Percentiles rank a stretch among this genome's conserved stretches.
phyloP scores from a whole-genome alignment of 2,888 invertebrate species.

The Melanostoma mellinum region DNA sequence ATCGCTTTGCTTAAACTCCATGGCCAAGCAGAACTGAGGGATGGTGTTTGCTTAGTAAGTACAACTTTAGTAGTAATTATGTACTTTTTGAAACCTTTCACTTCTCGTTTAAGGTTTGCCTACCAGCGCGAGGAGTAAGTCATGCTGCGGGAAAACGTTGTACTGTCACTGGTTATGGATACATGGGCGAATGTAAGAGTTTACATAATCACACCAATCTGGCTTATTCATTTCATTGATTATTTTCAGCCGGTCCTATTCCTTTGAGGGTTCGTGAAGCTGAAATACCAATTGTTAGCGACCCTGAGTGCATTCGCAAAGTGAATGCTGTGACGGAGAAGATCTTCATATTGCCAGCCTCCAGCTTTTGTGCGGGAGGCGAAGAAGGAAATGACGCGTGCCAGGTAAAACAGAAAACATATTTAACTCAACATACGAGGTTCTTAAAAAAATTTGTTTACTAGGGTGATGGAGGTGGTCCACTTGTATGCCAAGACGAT shows the following conservation, averaged over 20 bases:
- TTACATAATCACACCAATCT: not conserved
- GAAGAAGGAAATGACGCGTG: constrained; percentile 96
- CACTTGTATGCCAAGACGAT: constrained; percentile 95
- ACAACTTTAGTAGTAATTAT: too few relatives aligned
- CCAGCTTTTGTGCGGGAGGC: constrained; percentile 96
- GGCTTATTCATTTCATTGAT: not conserved
- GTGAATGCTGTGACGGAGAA: constrained; percentile 97
- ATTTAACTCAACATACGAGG: not conserved
- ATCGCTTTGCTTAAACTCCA: constrained; percentile 95
- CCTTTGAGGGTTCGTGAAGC: constrained; percentile 94
- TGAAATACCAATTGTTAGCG: constrained; percentile 95
- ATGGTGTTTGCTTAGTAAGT: constrained; percentile 85
- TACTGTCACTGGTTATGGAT: constrained; percentile 96
- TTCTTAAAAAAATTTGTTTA: constrained; percentile 32
- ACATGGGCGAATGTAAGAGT: constrained; percentile 93
- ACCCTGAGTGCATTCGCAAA: constrained; percentile 95
- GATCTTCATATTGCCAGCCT: constrained; percentile 95
- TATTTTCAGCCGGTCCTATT: constrained; percentile 90
- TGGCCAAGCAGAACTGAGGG: constrained; percentile 93
- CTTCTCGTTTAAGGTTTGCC: constrained; percentile 89
- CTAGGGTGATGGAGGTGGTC: constrained; percentile 96
- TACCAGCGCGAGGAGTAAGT: constrained; percentile 93
- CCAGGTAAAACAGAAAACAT: constrained; percentile 84
- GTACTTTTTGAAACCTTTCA: not conserved
- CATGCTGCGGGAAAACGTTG: constrained; percentile 95